Evolutionary conservation across 1,140 invertebrate genomes (phyloP).

Genomic region (Plectrocnemia conspersa): DNA sequence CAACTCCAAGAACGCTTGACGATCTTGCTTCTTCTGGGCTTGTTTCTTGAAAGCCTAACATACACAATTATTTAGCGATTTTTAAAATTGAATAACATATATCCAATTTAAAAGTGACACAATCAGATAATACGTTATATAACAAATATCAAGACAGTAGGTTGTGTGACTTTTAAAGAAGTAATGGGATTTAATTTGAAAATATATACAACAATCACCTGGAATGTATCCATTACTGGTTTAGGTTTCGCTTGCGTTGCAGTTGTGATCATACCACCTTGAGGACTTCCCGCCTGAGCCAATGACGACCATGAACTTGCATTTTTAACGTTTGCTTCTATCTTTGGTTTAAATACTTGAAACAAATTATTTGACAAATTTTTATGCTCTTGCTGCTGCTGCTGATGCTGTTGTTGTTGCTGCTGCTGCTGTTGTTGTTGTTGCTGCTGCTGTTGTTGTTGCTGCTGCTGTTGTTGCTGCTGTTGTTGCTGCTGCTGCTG

Average conservation of each 20-base stretch:
- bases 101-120: not conserved
- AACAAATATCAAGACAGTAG: not conserved
- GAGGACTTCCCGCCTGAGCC: constrained; percentile 73
- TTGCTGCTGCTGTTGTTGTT: constrained; percentile 28
- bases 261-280: constrained; percentile 54
- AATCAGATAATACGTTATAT: not conserved
- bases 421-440: constrained; percentile 42
- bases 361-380: constrained; percentile 55
- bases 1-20: constrained; percentile 78
- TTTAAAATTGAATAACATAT: not conserved
- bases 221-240: constrained; percentile 66
- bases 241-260: constrained; percentile 58
- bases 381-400: constrained; percentile 45
- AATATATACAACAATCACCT: constrained; percentile 40
- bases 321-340: constrained; percentile 78
- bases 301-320: constrained; percentile 89
- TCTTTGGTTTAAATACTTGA: constrained; percentile 62
- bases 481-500: constrained; percentile 28
- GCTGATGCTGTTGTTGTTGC: constrained; percentile 11
- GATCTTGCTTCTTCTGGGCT: constrained; percentile 90
- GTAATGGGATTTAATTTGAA: not conserved
- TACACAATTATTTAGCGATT: constrained; percentile 5
- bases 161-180: not conserved
- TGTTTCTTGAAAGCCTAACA: constrained; percentile 84
- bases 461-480: constrained; percentile 8